Base-by-base conservation (phyloP, 2,113 vertebrate genomes). In the Blennius ocellaris region DNA sequence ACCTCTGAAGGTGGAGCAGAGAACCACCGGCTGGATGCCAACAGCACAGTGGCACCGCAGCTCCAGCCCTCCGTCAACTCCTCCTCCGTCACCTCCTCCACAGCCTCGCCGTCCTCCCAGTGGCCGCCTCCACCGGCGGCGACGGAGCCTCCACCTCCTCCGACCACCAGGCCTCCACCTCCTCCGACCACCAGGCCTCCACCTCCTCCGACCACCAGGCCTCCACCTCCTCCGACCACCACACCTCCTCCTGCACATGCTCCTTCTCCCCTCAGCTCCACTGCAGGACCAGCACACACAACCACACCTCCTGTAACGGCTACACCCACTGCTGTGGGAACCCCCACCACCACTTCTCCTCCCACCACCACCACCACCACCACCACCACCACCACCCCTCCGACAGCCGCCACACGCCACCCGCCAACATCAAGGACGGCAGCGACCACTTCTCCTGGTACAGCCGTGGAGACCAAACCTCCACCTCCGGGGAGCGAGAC, bases 131-230 rank as follows among this genome's bases (percentile, higher is more conserved):
- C 37, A 17, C 1, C 37, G 38, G 5, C 2, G 9, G 7, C 0
- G 6, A 6, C 14, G 4, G 1, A n/a, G 11, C 10, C 11, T 4
- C 0, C 1, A 21, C 37, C 0, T 51, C 15, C 40, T 1, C 3
- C 15, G 40, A 8, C 7, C 16, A 21, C 0, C 53, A 58, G n/a
- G n/a, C n/a, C n/a, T n/a, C n/a, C 49, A 40, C 39, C 11, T 3
- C 30, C 41, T 11, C 7, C n/a, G 40, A 8, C 7, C 16, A 21
- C 0, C 53, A 58, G n/a, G n/a, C n/a, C n/a, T n/a, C n/a, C 49
- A 40, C 39, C 11, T 3, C 30, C 41, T 11, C 7, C n/a, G n/a
- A n/a, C n/a, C n/a, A n/a, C n/a, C n/a, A n/a, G n/a, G 11, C 10
- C 11, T 4, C 0, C 1, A 21, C 37, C 0, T 51, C 15, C 40